Evolutionary conservation across 2,888 invertebrate genomes (phyloP).

Genomic region (Latrodectus hesperus): DNA sequence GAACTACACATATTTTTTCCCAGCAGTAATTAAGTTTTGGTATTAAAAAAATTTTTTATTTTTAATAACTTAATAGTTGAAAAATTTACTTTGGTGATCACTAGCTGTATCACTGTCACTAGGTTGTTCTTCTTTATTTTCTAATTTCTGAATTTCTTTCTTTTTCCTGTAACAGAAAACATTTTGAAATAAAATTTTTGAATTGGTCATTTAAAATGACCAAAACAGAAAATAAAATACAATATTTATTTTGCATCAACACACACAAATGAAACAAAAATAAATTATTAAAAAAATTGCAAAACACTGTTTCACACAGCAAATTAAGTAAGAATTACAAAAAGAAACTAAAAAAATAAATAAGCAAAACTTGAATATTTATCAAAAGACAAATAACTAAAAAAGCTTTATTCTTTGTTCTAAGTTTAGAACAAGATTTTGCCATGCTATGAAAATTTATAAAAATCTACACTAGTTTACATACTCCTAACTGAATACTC

Average conservation of each 20-base stretch:
- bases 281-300: not conserved
- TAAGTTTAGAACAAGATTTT: no score
- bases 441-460: no score
- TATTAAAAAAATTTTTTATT: no score
- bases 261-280: not conserved
- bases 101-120: conserved; percentile 68
- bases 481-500: no score
- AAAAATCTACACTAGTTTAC: no score
- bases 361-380: no score
- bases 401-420: no score
- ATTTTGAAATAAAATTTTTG: not conserved
- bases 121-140: conserved; percentile 50
- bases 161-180: conserved; percentile 38
- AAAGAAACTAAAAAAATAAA: not conserved
- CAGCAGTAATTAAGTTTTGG: no score
- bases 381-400: no score
- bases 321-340: not conserved
- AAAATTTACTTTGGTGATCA: conserved; percentile 60
- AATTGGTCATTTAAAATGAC: no score
- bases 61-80: not conserved
- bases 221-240: not conserved
- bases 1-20: no score
- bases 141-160: conserved; percentile 60
- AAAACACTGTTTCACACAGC: not conserved
- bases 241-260: not conserved